Base-by-base conservation (phyloP, 2,113 vertebrate species). In the Carassius gibelio region DNA sequence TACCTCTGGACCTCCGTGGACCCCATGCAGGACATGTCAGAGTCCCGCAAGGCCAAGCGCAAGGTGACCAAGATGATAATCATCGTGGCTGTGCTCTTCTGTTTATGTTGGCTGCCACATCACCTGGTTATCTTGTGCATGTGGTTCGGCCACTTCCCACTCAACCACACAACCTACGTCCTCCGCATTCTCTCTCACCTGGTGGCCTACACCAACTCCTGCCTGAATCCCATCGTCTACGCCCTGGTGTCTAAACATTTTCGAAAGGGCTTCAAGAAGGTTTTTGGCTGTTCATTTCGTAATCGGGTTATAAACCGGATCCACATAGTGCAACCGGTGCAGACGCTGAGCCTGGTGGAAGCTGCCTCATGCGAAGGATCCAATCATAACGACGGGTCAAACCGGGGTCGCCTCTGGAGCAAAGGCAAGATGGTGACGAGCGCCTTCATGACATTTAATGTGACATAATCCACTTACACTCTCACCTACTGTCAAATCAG, bases 31-130 rank as follows among this genome's bases (percentile, higher is more conserved):
- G 91, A 94, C 14, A 84, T 92, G 88, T 95, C 94, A 0, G 94
- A 95, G 75, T 93, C 94, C 62, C 94, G 89, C 85, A 93, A 90
- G 6, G 93, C 96, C 89, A 97, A 96, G 87, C 88, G 91, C 42
- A 96, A 96, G 83, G 96, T 97, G 87, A 97, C 95, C 19, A 96
- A 94, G 87, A 96, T 97, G 96, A 95, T 96, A 84, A 80, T 96
- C 88, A 93, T 95, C 0, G 96, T 97, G 0, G 93, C 96, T 0
- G 9, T 89, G n/a, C 94, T 98, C 5, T 97, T 97, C 92, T 96
- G 95, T 89, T 87, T 97, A 42, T 97, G 96, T 81, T 97, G 97
- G 96, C 90, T 96, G 76, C 96, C 97, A 26, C 97, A 96, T 83
- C 96, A 97, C 88, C 87, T 96, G 69, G 85, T 98, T 68, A 93